Conservation (phyloP, 2,113 vertebrate genomes). For the Perccottus glenii region DNA sequence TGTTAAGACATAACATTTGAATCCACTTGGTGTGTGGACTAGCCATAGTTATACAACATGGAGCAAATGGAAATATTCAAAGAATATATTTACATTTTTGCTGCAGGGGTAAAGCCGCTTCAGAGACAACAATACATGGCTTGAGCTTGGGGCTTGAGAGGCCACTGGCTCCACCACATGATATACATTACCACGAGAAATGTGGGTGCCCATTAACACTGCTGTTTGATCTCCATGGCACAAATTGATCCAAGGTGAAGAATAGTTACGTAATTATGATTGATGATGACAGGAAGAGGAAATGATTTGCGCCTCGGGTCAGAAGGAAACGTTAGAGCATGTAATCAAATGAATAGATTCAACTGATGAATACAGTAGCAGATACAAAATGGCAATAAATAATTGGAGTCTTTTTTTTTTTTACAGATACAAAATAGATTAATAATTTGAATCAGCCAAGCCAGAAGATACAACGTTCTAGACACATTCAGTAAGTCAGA, state of each 20-base stretch:
- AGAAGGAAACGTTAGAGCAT: constrained; percentile 26
- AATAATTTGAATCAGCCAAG: too few species aligned
- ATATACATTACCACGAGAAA: constrained; percentile 84
- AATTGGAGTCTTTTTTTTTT: too few species aligned
- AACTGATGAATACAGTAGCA: background rate
- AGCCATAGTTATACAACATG: background rate
- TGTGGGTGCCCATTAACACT: constrained; percentile 78
- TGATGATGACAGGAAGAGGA: constrained; percentile 83
- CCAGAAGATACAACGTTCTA: too few species aligned
- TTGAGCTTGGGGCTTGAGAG: constrained; percentile 48
- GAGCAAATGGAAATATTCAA: background rate
- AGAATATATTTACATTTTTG: constrained; percentile 39
- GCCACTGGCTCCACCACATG: constrained; percentile 80
- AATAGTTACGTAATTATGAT: constrained; percentile 92
- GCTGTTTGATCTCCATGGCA: constrained; percentile 92
- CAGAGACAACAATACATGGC: constrained; percentile 41
- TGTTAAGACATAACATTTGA: background rate
- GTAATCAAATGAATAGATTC: constrained; percentile 16
- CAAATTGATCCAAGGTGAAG: constrained; percentile 99
- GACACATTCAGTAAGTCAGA: too few species aligned
- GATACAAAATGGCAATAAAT: background rate
- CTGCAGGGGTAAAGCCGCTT: constrained; percentile 24
- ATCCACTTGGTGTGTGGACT: background rate
- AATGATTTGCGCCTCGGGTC: constrained; percentile 80
- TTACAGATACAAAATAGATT: too few species aligned